These are phyloP conservation scores for Psophia crepitans DNA, from an alignment of 2,113 vertebrate species.

Conservation along the genomic window DNA sequence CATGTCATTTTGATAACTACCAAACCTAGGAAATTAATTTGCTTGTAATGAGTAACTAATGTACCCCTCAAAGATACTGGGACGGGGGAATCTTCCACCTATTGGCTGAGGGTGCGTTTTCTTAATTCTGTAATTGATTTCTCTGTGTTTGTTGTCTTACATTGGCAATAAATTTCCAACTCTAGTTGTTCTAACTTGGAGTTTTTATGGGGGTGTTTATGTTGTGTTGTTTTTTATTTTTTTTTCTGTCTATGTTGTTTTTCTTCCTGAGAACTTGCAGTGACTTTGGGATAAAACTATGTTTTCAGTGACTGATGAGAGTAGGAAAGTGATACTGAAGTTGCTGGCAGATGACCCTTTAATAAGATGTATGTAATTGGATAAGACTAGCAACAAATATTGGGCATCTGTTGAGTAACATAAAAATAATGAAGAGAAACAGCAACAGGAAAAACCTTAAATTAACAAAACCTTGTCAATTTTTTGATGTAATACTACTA, in stretches of 20 bases:
- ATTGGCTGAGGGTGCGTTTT: neutral
- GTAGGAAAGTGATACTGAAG: neutral
- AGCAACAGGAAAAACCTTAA: neutral
- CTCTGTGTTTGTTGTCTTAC: neutral
- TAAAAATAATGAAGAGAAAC: slow-evolving; percentile 13
- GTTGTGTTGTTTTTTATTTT: too few relatives aligned
- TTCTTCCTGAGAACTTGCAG: neutral
- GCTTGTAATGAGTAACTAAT: neutral
- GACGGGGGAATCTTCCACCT: neutral
- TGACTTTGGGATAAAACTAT: neutral
- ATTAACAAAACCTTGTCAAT: neutral
- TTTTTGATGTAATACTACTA: neutral
- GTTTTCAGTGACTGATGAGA: neutral
- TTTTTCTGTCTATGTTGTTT: neutral
- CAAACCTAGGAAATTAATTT: neutral
- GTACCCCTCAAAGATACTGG: neutral
- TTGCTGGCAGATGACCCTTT: neutral
- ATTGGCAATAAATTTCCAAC: neutral
- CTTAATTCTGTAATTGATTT: neutral
- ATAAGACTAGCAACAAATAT: neutral
- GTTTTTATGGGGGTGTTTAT: too few relatives aligned
- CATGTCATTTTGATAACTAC: neutral
- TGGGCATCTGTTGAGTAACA: slow-evolving; percentile 1
- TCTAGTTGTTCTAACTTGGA: neutral
- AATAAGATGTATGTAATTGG: neutral